These are phyloP conservation scores for Cassiopea xamachana DNA, from an alignment of 30 jellyfish, hydroid and myxozoan species.

Conservation along the genomic window DNA sequence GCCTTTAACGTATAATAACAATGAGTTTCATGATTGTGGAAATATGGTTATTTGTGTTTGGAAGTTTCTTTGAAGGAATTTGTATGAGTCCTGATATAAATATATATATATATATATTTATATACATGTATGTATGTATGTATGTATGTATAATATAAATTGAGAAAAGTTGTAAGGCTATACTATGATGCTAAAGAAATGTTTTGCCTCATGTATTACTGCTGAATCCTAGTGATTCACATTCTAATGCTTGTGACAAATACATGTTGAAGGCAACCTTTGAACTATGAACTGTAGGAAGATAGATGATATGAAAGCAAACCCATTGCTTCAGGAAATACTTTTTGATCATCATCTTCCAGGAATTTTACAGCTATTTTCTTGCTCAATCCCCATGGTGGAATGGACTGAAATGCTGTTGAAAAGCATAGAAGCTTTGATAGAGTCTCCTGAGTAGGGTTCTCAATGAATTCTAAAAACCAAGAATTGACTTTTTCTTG, in stretches of 20 bases:
- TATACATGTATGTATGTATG: too few relatives aligned
- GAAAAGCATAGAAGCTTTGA: slow-evolving; percentile 21
- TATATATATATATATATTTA: too few relatives aligned
- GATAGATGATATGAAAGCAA: slow-evolving; percentile 4
- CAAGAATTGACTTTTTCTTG: not conserved
- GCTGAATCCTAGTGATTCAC: not conserved
- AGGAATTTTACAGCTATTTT: not conserved
- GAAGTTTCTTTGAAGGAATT: too few relatives aligned
- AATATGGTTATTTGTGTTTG: too few relatives aligned
- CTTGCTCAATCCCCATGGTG: slow-evolving; percentile 23
- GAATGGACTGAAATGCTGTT: not conserved
- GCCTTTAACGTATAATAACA: too few relatives aligned
- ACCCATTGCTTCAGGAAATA: not conserved
- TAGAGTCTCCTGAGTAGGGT: not conserved
- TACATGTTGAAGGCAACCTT: not conserved
- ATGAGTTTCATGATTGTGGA: too few relatives aligned
- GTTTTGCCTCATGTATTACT: not conserved
- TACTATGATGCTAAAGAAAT: too few relatives aligned
- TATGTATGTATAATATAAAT: too few relatives aligned
- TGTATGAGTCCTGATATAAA: too few relatives aligned
- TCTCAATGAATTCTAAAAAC: not conserved
- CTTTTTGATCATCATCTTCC: slow-evolving; percentile 16
- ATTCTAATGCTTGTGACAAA: not conserved
- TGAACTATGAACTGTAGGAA: not conserved
- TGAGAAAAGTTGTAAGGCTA: too few relatives aligned